Evolutionary conservation across 2,113 vertebrate species (phyloP), one percentile per base, ranked within the genome.

Genomic region (Gallinago undulata): DNA sequence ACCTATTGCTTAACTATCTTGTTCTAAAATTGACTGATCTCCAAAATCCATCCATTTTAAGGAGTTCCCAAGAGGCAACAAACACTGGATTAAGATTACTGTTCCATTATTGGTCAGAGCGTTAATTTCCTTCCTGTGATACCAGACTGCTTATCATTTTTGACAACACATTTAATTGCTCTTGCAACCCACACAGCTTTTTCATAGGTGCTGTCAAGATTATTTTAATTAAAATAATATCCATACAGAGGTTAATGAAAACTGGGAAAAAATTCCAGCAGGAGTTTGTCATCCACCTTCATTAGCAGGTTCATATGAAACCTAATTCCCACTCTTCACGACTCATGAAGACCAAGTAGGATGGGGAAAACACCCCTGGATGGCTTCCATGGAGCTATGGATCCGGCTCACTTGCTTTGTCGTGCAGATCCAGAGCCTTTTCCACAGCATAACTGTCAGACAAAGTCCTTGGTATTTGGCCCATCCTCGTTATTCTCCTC

Each of bases 151-250:
- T 97, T 68, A 92, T 95, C 91, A 96, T 95, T 93, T 95, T 60
- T 96, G 94, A 96, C 93, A 96, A 93, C 23, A 76, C 78, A 39
- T 59, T 82, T 95, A 96, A 96, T 95, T 96, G 87, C 89, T 87
- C 50, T 87, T 90, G 45, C 91, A 97, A 83, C 48, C 67, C 22
- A 10, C 45, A 73, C 78, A 85, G 18, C 37, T 96, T 90, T 94
- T 94, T 94, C 93, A 85, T 17, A 91, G 78, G 70, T 74, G n/a
- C 67, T 91, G 89, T 93, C 94, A 95, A 85, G 67, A 87, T 73
- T 93, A 89, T 87, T 96, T 95, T 93, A 88, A 96, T 94, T 94
- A 85, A 96, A 85, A 93, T 66, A 93, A 28, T 83, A 87, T 67
- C 84, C 85, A 55, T 70, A 70, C 31, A 83, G 77, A 96, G 89